These are phyloP conservation scores for Pyralis farinalis DNA, from an alignment of 2,888 invertebrate genomes.

Conservation along the genomic window DNA sequence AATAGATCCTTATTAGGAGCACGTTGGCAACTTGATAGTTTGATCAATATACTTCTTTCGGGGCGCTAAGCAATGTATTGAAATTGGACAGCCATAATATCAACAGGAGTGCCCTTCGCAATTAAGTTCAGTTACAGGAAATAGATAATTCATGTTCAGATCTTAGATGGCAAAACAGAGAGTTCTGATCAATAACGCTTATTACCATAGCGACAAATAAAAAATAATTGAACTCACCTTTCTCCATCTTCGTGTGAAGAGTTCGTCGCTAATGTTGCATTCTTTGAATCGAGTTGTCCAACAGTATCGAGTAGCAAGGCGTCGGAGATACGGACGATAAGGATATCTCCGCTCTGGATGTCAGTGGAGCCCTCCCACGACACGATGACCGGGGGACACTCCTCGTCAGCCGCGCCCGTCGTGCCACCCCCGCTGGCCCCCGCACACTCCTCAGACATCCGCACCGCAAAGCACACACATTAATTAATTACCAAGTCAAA, in stretches of 20 bases:
- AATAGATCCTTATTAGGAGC: no score
- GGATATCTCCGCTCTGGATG: constrained; percentile 87
- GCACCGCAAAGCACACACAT: constrained; percentile 49
- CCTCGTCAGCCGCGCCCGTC: constrained; percentile 51
- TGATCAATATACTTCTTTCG: no score
- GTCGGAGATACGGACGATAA: constrained; percentile 86
- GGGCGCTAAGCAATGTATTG: no score
- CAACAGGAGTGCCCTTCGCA: no score
- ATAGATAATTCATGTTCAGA: no score
- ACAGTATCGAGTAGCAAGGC: constrained; percentile 71
- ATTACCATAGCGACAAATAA: no score
- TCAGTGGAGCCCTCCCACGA: constrained; percentile 85
- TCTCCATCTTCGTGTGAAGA: constrained; percentile 37
- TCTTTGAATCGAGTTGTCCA: constrained; percentile 39
- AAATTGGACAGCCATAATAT: no score
- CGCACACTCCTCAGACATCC: constrained; percentile 68
- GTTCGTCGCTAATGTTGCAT: constrained; percentile 44
- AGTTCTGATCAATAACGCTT: no score
- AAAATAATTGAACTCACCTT: constrained; percentile 39
- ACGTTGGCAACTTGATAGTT: no score
- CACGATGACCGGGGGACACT: constrained; percentile 80
- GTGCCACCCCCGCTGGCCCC: constrained; percentile 28
- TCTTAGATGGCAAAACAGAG: constrained; percentile 10
- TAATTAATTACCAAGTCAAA: constrained; percentile 45
- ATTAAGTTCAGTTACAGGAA: no score